Conservation (phyloP, 2,888 invertebrate species). For the Phragmatobia fuliginosa region DNA sequence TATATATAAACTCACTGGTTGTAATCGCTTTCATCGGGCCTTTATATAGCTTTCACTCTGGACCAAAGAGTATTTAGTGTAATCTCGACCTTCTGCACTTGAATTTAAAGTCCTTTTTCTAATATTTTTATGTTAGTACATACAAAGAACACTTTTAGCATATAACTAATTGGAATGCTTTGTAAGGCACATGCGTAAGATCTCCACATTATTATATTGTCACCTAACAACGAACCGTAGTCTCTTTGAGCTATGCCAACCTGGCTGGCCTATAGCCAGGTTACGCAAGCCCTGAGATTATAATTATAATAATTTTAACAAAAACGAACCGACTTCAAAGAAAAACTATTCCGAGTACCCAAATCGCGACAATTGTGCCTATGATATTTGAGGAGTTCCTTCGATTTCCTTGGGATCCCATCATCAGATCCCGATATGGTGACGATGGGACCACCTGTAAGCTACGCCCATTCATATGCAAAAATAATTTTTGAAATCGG, state of each 20-base stretch:
- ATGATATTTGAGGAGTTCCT: no score
- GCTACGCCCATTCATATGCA: no score
- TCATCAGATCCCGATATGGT: no score
- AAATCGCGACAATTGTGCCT: no score
- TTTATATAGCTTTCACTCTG: not conserved
- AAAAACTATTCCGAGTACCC: no score
- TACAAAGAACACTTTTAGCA: not conserved
- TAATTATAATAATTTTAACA: no score
- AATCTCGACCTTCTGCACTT: not conserved
- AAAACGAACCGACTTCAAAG: no score
- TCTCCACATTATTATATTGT: not conserved
- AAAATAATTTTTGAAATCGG: no score
- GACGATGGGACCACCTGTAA: no score
- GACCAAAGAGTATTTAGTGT: not conserved
- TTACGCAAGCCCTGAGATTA: no score
- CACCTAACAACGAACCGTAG: not conserved
- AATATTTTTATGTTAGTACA: not conserved
- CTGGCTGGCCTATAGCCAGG: no score
- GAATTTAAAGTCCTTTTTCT: not conserved
- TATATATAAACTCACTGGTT: conserved; percentile 3
- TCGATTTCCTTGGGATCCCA: no score
- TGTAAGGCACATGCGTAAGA: not conserved
- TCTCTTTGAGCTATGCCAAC: not conserved
- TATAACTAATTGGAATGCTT: not conserved
- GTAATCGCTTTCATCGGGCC: not conserved